Percentiles rank a stretch among this genome's conserved stretches.
phyloP scores from a whole-genome alignment of 2,797 vertebrate genomes.

The Crotalus adamanteus region DNA sequence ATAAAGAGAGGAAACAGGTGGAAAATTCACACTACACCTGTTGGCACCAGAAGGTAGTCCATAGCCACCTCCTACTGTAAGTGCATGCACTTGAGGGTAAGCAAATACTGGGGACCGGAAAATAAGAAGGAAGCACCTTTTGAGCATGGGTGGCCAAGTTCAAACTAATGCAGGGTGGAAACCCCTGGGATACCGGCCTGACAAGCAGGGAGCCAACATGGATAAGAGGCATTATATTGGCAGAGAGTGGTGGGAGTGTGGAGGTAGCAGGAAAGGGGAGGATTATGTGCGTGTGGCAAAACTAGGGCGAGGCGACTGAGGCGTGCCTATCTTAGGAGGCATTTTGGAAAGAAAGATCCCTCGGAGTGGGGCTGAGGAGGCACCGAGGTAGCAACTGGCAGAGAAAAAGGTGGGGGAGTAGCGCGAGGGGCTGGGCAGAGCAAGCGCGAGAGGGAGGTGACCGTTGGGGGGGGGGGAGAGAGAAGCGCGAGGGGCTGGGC shows the following conservation, averaged over 20 bases:
- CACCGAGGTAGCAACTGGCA: slow-evolving; percentile 4
- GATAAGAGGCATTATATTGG: neutral
- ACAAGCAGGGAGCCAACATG: neutral
- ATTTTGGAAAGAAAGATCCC: neutral
- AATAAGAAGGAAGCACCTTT: too few species aligned
- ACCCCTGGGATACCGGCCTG: neutral
- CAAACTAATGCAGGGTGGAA: neutral
- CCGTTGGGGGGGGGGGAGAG: neutral
- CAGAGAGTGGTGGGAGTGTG: neutral
- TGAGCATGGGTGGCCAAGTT: neutral
- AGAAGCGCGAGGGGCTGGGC: slow-evolving; percentile 32
- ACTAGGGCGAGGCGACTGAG: neutral
- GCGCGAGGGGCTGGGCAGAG: slow-evolving; percentile 42
- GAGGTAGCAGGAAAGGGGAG: neutral
- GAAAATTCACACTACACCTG: too few species aligned
- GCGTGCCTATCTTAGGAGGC: neutral
- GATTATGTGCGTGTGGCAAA: neutral
- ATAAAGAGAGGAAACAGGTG: too few species aligned
- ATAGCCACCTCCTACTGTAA: too few species aligned
- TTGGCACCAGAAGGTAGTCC: too few species aligned
- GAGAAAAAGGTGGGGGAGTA: neutral
- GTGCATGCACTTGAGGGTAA: too few species aligned
- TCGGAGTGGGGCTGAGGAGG: slow-evolving; percentile 41
- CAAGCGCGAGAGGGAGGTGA: slow-evolving; percentile 32
- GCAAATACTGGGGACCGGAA: too few species aligned